Evolutionary conservation across 2,113 vertebrate species (phyloP), one percentile per base, ranked within the genome.

Genomic region (Harpagus bidentatus): DNA sequence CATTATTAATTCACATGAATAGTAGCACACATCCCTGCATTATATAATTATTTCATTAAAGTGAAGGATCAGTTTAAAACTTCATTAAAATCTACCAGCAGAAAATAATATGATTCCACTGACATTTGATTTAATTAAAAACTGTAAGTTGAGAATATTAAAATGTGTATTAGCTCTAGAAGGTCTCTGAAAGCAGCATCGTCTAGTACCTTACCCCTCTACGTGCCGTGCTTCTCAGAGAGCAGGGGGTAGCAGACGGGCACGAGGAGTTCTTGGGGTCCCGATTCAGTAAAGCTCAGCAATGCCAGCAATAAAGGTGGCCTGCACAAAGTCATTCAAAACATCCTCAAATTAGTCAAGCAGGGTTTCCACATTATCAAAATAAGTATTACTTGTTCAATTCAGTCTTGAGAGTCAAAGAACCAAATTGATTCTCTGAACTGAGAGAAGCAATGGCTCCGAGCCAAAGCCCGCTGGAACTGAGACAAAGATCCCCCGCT

Each of bases 41-140:
- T 66, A 94, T 43, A 43, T 84, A 76, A 93, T 95, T 92, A 82
- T 79, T 96, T 89, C 65, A 93, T 87, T 93, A 67, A 79, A 94
- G 40, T 69, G 77, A 93, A 90, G 65, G 86, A 95, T 94, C 66
- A 11, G 36, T 86, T 93, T 92, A 93, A 96, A 96, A 94, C 61
- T 82, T 85, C 88, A 95, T 96, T 96, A 92, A 87, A 96, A 94
- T 88, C 81, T 67, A 95, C 65, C 66, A 79, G 52, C 74, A 2
- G 12, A 93, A 95, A 95, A 91, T 63, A 97, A 95, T 63, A 74
- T 29, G 36, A 96, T 97, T 97, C 86, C 73, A 69, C 53, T 94
- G 88, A 69, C 74, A 95, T 80, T 94, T 94, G 62, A 93, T 87
- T 97, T 95, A 95, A 95, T 97, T 85, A 85, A 93, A 94, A 91